Evolutionary conservation across 2,888 invertebrate genomes (phyloP).

Genomic region (Amaurobius ferox): DNA sequence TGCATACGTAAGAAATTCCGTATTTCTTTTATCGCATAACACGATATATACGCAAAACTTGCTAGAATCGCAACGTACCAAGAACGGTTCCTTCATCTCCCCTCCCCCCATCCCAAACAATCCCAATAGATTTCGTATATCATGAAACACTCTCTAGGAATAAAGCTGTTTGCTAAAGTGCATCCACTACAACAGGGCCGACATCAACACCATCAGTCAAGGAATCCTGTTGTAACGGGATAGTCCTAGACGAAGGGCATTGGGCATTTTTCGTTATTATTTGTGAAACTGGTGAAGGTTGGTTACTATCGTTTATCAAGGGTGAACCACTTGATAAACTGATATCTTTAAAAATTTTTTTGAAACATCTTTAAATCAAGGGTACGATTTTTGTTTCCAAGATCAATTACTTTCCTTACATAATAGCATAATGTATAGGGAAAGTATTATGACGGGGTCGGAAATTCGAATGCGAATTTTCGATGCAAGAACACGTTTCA

Average conservation of each 20-base stretch:
- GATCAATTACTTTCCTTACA: too few relatives aligned
- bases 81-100: constrained; percentile 37
- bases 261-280: constrained; percentile 46
- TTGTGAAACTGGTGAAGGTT: constrained; percentile 24
- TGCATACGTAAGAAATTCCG: too few relatives aligned
- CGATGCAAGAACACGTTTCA: too few relatives aligned
- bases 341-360: too few relatives aligned
- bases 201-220: constrained; percentile 48
- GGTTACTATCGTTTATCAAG: constrained; percentile 35
- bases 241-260: background rate
- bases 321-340: constrained; percentile 14
- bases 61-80: constrained; percentile 20
- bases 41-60: background rate
- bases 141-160: constrained; percentile 21
- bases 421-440: too few relatives aligned
- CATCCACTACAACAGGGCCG: too few relatives aligned
- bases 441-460: too few relatives aligned
- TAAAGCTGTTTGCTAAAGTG: constrained; percentile 11
- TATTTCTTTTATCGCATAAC: background rate
- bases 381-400: too few relatives aligned
- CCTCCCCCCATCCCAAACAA: background rate
- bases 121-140: constrained; percentile 16
- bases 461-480: too few relatives aligned
- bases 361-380: too few relatives aligned
- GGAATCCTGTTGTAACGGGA: constrained; percentile 22